Evolutionary conservation across 2,888 invertebrate species (phyloP), one percentile per base, ranked within the genome.

Genomic region (Trissolcus japonicus): DNA sequence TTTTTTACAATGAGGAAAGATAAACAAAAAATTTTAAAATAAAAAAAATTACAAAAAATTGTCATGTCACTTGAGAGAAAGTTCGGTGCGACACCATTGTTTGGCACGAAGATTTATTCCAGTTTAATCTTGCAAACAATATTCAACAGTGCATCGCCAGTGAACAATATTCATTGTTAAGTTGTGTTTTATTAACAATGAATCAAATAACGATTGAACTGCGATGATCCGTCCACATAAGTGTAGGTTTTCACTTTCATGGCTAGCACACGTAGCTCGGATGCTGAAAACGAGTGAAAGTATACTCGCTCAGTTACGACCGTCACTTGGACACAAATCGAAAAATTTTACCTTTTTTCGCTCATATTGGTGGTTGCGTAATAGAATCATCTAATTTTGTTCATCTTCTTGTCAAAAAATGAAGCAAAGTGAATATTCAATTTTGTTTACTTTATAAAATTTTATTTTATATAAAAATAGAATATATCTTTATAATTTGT

Each of bases 211-310:
- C 40, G 46, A 76, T 76, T 72, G 29, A 53, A 59, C 35, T n/a
- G 41, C 65, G 65, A 76, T 61, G 59, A 17, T 13, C 40, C 53
- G 55, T 60, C 63, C 17, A 66, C 66, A 48, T 76, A 76, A 76
- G 62, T 77, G 68, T 61, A 72, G 65, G 73, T 85, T 86, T 85
- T 86, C 86, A 85, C 86, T 86, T 86, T 85, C 82, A 81, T 80
- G 75, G 66, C 41, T 66, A 56, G 50, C 56, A 35, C 67, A 71
- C 66, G 76, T 76, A 79, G 73, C 76, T 14, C 19, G 69, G 79
- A 76, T 73, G 73, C 68, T 76, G 75, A 54, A 65, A 72, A 68
- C 72, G 61, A 79, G 79, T 79, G 79, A 79, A 79, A 79, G 79
- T 79, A 35, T 35, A 60, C 61, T 54, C 48, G 54, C 56, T 16